phyloP scores from a whole-genome alignment of 2,797 vertebrate species.

The Pseudomugil gertrudae region DNA sequence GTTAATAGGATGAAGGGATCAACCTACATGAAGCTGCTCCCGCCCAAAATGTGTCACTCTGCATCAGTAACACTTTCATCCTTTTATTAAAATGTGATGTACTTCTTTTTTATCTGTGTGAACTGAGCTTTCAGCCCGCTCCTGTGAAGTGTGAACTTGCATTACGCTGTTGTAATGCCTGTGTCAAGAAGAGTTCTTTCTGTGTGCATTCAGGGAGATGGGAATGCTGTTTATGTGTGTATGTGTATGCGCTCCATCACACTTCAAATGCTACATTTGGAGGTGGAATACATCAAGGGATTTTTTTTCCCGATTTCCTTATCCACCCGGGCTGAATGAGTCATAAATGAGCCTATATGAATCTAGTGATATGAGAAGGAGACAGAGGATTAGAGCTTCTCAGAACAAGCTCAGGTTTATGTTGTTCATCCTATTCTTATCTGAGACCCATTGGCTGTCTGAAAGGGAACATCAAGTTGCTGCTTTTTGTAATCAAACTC shows the following conservation, averaged over 20 bases:
- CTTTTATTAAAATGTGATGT: constrained; percentile 46
- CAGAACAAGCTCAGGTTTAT: constrained; percentile 12
- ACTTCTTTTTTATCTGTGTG: neutral
- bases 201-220: constrained; percentile 35
- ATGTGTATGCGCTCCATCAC: constrained; percentile 6
- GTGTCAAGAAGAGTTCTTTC: constrained; percentile 37
- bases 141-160: constrained; percentile 10
- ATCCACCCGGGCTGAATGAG: constrained; percentile 23
- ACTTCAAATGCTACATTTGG: constrained; percentile 33
- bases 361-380: constrained; percentile 14
- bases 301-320: constrained; percentile 12
- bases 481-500: constrained; percentile 12
- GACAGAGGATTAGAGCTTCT: constrained; percentile 17
- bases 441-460: constrained; percentile 1
- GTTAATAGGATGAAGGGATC: constrained; percentile 47
- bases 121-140: constrained; percentile 4
- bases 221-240: constrained; percentile 18
- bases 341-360: constrained; percentile 28
- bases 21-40: constrained; percentile 31
- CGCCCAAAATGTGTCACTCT: constrained; percentile 47
- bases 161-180: constrained; percentile 12
- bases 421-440: constrained; percentile 25
- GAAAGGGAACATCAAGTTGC: constrained; percentile 32
- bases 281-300: constrained; percentile 27
- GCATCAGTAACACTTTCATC: constrained; percentile 42